Conservation (phyloP, 37 sponge, comb jelly and placozoan species). For the Ephydatia muelleri region DNA sequence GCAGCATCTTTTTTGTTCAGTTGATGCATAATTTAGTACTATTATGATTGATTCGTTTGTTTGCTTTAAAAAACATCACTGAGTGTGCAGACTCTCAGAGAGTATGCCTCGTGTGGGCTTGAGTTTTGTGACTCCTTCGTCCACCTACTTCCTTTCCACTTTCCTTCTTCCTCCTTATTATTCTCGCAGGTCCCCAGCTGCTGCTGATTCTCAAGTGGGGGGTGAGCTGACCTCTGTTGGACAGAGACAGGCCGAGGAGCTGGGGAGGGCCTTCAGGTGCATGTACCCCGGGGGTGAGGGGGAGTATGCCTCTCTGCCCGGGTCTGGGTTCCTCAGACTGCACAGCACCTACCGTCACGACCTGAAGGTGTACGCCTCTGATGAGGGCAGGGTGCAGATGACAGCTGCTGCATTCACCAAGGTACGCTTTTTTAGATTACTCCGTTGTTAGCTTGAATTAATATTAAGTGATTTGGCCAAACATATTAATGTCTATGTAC, state of each 20-base stretch:
- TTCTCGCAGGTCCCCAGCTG: conserved; percentile 33
- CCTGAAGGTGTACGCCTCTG: conserved; percentile 96
- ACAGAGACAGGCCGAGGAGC: conserved; percentile 76
- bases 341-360: conserved; percentile 98
- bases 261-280: conserved; percentile 86
- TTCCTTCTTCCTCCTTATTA: background rate
- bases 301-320: conserved; percentile 74
- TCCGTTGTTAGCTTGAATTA: background rate
- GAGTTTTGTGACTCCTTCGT: background rate
- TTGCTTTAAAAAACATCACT: too few species aligned
- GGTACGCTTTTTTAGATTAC: conserved; percentile 29
- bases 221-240: conserved; percentile 91
- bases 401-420: conserved; percentile 97
- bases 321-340: conserved; percentile 89
- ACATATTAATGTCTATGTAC: too few species aligned
- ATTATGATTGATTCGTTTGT: too few species aligned
- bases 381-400: conserved; percentile 95
- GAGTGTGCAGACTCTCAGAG: too few species aligned
- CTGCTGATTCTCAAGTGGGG: conserved; percentile 97
- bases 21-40: too few species aligned
- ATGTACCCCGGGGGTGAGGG: conserved; percentile 93
- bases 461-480: background rate
- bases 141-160: background rate
- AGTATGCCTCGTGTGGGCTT: too few species aligned
- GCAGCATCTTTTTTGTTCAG: too few species aligned